Base-by-base conservation (phyloP, 2,888 invertebrate genomes). In the Augochlorella aurata region DNA sequence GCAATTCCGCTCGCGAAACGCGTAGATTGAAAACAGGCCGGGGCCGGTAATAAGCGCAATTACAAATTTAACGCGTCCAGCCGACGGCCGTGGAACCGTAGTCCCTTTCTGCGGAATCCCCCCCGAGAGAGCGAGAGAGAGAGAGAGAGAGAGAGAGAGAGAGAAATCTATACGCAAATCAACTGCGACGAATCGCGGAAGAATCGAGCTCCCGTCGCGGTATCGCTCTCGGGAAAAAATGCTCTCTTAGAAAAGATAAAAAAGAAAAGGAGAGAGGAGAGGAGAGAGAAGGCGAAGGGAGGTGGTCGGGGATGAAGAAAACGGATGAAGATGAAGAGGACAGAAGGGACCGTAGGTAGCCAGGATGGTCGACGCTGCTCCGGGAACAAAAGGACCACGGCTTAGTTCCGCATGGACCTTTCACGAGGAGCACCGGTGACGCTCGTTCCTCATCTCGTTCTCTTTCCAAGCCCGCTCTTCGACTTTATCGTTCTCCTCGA, bases 351-450 rank as follows among this genome's bases (percentile, higher is more conserved):
- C 54, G 80, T 71, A 58, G 77, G 76, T 69, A 79, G 81, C 54
- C 58, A 58, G 38, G 63, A 76, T 52, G 80, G 61, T 79, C 78
- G 67, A 58, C 38, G 65, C 77, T 72, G 49, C 70, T 38, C 44
- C 44, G 81, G 77, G 85, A 85, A 87, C 87, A 85, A 88, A 88
- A 88, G 88, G 74, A 74, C 79, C 74, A 79, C 82, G 77, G 81
- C 71, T 78, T 88, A 84, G 88, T 88, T 88, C 88, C 88, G 88
- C 88, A 85, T 88, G 88, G 88, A 84, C 82, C 87, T 83, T 84
- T 77, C 80, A 82, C 83, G 85, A 86, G 76, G 76, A 69, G 79
- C 63, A 18, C 75, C 75, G 81, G 84, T 85, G 86, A 85, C 85
- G 85, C 65, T 81, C 79, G 74, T 71, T 78, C 83, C 68, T 84